Conservation (phyloP, 2,888 invertebrate genomes). For the Byasa hedistus region DNA sequence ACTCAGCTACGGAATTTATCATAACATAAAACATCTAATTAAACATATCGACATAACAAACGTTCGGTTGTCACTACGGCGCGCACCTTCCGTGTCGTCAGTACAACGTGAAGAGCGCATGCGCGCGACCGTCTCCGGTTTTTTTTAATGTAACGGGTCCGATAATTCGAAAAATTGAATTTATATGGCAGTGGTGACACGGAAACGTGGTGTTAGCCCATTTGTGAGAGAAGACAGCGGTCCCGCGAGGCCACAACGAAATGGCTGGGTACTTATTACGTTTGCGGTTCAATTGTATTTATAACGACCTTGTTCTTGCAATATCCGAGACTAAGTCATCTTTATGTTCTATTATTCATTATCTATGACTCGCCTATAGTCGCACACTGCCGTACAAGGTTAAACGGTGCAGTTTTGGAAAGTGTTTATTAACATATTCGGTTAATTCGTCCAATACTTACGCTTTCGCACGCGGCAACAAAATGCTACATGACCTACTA, state of each 20-base stretch:
- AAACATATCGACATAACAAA: slow-evolving; percentile 38
- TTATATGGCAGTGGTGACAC: slow-evolving; percentile 76
- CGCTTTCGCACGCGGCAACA: slow-evolving; percentile 2
- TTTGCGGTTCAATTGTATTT: slow-evolving; percentile 33
- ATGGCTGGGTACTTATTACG: slow-evolving; percentile 56
- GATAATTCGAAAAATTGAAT: slow-evolving; percentile 48
- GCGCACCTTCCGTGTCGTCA: slow-evolving; percentile 64
- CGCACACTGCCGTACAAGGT: slow-evolving; percentile 3
- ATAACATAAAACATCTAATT: slow-evolving; percentile 28
- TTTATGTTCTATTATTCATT: slow-evolving; percentile 23
- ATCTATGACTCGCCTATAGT: slow-evolving; percentile 14
- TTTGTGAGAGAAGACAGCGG: slow-evolving; percentile 60
- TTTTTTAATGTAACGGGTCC: slow-evolving; percentile 38
- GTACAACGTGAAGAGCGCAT: slow-evolving; percentile 67
- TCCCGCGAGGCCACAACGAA: slow-evolving; percentile 53
- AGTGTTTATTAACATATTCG: slow-evolving; percentile 17
- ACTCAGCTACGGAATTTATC: not conserved
- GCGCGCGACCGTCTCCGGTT: slow-evolving; percentile 65
- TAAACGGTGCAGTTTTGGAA: slow-evolving; percentile 16
- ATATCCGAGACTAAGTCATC: slow-evolving; percentile 19
- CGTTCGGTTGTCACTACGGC: slow-evolving; percentile 45
- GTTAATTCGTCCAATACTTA: slow-evolving; percentile 1
- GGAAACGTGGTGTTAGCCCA: slow-evolving; percentile 67
- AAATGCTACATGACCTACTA: slow-evolving; percentile 9
- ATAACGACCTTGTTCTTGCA: slow-evolving; percentile 40